phyloP scores from a whole-genome alignment of 2,113 vertebrate genomes.

The Channa argus region DNA sequence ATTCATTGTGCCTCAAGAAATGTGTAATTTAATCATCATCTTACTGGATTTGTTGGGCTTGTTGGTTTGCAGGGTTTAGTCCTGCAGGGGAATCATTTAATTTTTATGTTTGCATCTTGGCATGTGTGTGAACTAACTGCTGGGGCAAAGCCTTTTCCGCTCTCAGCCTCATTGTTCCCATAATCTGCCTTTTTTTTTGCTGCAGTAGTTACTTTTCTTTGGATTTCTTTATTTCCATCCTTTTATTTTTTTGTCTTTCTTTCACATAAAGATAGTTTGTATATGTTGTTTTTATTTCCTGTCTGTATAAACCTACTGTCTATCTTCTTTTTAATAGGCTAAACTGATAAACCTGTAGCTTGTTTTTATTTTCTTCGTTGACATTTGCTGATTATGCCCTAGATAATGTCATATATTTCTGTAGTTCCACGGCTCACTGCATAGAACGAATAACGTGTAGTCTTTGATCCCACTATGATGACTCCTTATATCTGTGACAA shows the following conservation, averaged over 20 bases:
- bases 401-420: not conserved
- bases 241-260: not conserved
- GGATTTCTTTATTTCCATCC: not conserved
- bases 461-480: conserved; percentile 11
- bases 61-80: conserved; percentile 32
- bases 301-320: not conserved
- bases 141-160: conserved; percentile 51
- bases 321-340: conserved; percentile 6
- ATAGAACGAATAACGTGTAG: conserved; percentile 43
- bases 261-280: not conserved
- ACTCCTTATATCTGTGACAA: conserved; percentile 40
- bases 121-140: conserved; percentile 74
- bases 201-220: not conserved
- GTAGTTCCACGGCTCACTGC: not conserved
- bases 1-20: conserved; percentile 1
- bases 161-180: conserved; percentile 30
- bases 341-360: conserved; percentile 22
- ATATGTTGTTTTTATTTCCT: too few relatives aligned
- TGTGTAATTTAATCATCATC: not conserved
- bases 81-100: conserved; percentile 21
- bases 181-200: conserved; percentile 20
- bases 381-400: conserved; percentile 12
- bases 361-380: not conserved
- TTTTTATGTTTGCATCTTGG: conserved; percentile 61
- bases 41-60: conserved; percentile 66